Evolutionary conservation across 1,140 invertebrate species (phyloP), one percentile per base, ranked within the genome.

Genomic region (Drosophila suzukii): DNA sequence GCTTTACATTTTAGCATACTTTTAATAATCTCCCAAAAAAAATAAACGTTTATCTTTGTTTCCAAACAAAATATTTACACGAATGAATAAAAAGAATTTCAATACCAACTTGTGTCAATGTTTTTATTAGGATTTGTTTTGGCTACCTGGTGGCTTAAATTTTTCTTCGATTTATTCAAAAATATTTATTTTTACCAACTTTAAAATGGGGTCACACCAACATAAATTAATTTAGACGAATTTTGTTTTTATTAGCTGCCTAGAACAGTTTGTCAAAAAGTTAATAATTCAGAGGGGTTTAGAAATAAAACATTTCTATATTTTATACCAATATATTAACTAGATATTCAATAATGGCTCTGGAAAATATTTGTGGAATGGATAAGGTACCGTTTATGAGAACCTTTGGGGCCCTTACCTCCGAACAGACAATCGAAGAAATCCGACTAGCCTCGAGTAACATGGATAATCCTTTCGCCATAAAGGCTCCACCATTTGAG

Each of bases 401-500:
- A 75, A 73, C 91, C 91, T 20, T 3, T 8, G 12, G 89, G 91
- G 62, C 2, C 3, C 43, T 36, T 5, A n/a, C 11, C 17, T 15
- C 10, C 3, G 30, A 20, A 0, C 30, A 24, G 10, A 49, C 41
- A 65, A 78, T 5, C 65, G 91, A 36, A 88, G 93, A 67, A 91
- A 4, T 44, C 20, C 50, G 15, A 4, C 36, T 8, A 0, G 34
- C 30, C 3, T 32, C 93, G 47, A 91, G 90, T 59, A 96, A 96
- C 92, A 95, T 96, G 61, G 56, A 80, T 3, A 94, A 94, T 78
- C 95, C 95, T 66, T 85, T 94, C 47, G 92, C 94, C 71, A 92
- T 96, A 15, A 94, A 95, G 17, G 92, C 94, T 43, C 95, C 96
- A 15, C 96, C 96, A 17, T 95, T 94, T 74, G 78, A 43, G 0